Evolutionary conservation across 2,888 invertebrate species (phyloP).

Genomic region (Rhagophthalmus giganteus): DNA sequence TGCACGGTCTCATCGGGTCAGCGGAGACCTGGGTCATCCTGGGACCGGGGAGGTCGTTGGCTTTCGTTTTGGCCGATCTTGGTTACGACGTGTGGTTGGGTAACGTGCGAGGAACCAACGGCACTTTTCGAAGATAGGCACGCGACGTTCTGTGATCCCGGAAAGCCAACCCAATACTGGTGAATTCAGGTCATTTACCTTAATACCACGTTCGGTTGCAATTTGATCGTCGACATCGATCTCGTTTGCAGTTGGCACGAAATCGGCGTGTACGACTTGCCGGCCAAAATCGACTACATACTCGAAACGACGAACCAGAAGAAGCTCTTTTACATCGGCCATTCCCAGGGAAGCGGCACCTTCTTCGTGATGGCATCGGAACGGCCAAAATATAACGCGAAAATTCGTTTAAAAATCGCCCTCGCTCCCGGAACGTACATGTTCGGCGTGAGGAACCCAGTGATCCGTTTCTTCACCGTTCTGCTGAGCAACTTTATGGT

Average conservation of each 20-base stretch:
- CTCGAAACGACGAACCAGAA: background rate
- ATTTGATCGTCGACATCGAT: too few relatives aligned
- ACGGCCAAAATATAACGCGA: too few relatives aligned
- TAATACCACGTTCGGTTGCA: background rate
- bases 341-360: background rate
- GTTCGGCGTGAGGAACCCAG: too few relatives aligned
- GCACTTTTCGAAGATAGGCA: slow-evolving; percentile 4
- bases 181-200: background rate
- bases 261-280: background rate
- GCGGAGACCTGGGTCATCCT: background rate
- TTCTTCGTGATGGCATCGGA: background rate
- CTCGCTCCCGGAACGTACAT: too few relatives aligned
- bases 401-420: too few relatives aligned
- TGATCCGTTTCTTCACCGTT: too few relatives aligned
- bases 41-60: background rate
- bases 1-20: background rate
- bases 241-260: too few relatives aligned
- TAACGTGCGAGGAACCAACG: slow-evolving; percentile 5
- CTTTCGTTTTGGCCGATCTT: slow-evolving; percentile 1
- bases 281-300: background rate
- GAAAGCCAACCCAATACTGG: background rate
- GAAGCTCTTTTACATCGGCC: background rate
- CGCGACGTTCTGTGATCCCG: background rate
- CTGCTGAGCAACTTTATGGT: too few relatives aligned
- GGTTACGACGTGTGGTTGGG: slow-evolving; percentile 16